These are phyloP conservation scores for Eptesicus fuscus DNA, from an alignment of 2,113 vertebrate species.

Conservation along the genomic window DNA sequence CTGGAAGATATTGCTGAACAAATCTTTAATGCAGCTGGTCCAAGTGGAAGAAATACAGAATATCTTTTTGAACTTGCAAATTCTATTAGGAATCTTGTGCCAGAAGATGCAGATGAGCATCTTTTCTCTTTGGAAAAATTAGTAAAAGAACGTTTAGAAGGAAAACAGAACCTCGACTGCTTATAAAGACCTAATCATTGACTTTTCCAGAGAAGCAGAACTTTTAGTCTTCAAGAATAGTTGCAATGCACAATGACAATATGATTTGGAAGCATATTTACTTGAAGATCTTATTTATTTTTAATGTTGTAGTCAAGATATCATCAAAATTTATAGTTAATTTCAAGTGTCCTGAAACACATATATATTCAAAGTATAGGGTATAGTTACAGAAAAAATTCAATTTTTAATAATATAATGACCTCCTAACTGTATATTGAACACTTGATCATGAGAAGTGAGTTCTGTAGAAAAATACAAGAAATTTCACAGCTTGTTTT, in stretches of 20 bases:
- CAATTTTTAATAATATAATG: conserved; percentile 31
- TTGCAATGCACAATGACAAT: conserved; percentile 15
- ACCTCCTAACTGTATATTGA: conserved; percentile 26
- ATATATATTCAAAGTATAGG: not conserved
- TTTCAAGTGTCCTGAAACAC: conserved; percentile 39
- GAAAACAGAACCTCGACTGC: conserved; percentile 72
- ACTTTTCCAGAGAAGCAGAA: not conserved
- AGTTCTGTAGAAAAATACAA: conserved; percentile 44
- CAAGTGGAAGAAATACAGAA: conserved; percentile 94
- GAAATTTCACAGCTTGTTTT: conserved; percentile 44
- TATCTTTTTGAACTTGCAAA: conserved; percentile 96
- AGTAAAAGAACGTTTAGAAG: conserved; percentile 87
- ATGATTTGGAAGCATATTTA: conserved; percentile 39
- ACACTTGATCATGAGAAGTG: conserved; percentile 37
- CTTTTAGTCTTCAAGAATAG: conserved; percentile 42
- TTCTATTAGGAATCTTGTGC: conserved; percentile 89
- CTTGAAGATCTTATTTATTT: conserved; percentile 49
- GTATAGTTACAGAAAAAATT: conserved; percentile 36
- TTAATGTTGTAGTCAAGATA: conserved; percentile 52
- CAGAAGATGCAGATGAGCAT: conserved; percentile 93
- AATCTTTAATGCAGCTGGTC: conserved; percentile 90
- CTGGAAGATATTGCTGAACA: conserved; percentile 95
- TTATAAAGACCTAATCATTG: conserved; percentile 55
- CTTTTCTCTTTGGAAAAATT: conserved; percentile 94
- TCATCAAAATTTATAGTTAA: conserved; percentile 20